Evolutionary conservation across 1,140 invertebrate genomes (phyloP).

Genomic region (Lordiphosa clarofinis): DNA sequence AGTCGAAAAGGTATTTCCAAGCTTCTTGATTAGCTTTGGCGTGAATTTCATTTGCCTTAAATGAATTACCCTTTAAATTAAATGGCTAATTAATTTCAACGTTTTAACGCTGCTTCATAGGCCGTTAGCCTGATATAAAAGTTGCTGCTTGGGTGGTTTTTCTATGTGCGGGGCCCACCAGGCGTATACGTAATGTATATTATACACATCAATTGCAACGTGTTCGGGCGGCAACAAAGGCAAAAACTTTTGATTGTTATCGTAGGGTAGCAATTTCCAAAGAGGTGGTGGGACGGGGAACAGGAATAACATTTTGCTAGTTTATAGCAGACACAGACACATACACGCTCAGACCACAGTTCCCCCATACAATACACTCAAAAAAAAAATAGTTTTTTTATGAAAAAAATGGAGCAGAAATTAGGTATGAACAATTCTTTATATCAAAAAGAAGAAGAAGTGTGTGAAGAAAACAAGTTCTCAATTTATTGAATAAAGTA

Average conservation of each 20-base stretch:
- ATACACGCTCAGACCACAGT: too few species aligned
- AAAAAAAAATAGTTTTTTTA: too few species aligned
- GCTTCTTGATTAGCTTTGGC: constrained; percentile 40
- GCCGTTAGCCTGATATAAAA: constrained; percentile 15
- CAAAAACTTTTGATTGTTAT: constrained; percentile 38
- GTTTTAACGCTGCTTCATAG: constrained; percentile 1
- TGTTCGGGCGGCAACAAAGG: constrained; percentile 26
- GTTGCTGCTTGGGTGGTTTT: constrained; percentile 1
- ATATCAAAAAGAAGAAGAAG: too few species aligned
- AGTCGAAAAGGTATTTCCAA: constrained; percentile 25
- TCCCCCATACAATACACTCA: not conserved
- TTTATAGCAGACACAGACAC: constrained; percentile 19
- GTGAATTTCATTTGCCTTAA: constrained; percentile 18
- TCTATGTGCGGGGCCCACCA: not conserved
- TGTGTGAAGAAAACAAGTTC: too few species aligned
- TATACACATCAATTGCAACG: constrained; percentile 34
- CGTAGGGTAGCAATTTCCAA: not conserved
- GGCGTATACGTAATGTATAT: constrained; percentile 51
- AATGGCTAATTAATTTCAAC: constrained; percentile 53
- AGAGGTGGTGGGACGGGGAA: not conserved
- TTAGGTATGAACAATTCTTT: too few species aligned
- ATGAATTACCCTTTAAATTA: constrained; percentile 52
- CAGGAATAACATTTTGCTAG: constrained; percentile 36
- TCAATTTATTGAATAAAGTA: too few species aligned
- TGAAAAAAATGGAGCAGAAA: too few species aligned